Conservation (phyloP, 1,140 invertebrate species). For the Lycorma delicatula region DNA sequence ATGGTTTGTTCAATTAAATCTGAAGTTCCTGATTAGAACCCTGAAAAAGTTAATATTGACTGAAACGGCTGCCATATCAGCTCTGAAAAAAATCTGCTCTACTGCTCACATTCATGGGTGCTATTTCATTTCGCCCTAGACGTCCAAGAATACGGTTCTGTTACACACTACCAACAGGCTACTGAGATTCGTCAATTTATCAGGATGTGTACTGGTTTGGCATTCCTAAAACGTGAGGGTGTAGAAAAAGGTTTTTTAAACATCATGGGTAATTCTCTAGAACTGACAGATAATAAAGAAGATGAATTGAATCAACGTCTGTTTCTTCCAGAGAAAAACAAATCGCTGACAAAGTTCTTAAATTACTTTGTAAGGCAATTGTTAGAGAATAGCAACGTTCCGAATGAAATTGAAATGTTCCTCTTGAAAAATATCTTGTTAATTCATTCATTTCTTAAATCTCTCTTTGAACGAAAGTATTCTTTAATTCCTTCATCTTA, state of each 20-base stretch:
- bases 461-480: no score
- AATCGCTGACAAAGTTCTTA: not conserved
- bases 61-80: not conserved
- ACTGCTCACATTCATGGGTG: not conserved
- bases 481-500: no score
- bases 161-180: constrained; percentile 4
- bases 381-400: not conserved
- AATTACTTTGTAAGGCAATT: not conserved
- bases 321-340: not conserved
- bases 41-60: not conserved
- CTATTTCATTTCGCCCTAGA: constrained; percentile 9
- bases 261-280: not conserved
- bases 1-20: not conserved
- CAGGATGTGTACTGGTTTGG: constrained; percentile 15
- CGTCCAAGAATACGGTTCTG: constrained; percentile 11
- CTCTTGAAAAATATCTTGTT: no score
- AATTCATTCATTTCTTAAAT: no score
- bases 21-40: not conserved
- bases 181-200: constrained; percentile 2
- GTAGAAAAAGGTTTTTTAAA: not conserved
- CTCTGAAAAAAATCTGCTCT: not conserved
- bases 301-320: not conserved
- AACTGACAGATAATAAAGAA: not conserved
- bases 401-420: not conserved
- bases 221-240: constrained; percentile 11